Conservation (phyloP, 2,113 vertebrate genomes). For the Nannobrachium achirus region DNA sequence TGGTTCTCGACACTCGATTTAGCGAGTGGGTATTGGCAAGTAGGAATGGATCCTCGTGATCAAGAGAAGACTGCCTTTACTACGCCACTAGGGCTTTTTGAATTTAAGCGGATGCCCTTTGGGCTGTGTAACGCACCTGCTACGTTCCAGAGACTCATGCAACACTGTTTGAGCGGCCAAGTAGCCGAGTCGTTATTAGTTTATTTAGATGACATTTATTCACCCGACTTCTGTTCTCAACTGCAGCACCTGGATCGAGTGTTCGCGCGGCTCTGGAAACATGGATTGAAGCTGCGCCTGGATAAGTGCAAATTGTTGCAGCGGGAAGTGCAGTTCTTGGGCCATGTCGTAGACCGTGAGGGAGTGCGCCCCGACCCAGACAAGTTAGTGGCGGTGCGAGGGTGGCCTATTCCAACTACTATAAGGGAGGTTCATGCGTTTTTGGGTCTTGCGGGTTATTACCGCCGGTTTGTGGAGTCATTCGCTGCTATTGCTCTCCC, state of each 20-base stretch:
- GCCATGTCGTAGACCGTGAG: background rate
- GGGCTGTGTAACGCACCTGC: too few relatives aligned
- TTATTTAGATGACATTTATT: background rate
- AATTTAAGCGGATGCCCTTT: slow-evolving; percentile 6
- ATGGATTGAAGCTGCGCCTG: slow-evolving; percentile 5
- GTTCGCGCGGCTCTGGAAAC: background rate
- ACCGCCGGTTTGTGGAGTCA: too few relatives aligned
- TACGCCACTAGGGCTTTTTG: background rate
- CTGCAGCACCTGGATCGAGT: background rate
- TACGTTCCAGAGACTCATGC: background rate
- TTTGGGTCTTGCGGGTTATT: too few relatives aligned
- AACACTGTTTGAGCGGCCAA: background rate
- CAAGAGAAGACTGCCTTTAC: background rate
- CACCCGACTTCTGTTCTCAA: background rate
- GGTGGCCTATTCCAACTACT: background rate
- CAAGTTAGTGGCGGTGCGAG: background rate
- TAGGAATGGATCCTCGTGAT: background rate
- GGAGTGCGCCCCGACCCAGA: background rate
- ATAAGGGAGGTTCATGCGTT: background rate
- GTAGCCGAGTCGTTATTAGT: background rate
- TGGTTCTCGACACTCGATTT: background rate
- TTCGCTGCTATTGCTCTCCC: too few relatives aligned
- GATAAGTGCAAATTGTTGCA: too few relatives aligned
- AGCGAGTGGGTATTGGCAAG: background rate
- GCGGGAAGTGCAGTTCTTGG: background rate